Evolutionary conservation across 2,113 vertebrate genomes (phyloP).

Genomic region (Prionailurus viverrinus): DNA sequence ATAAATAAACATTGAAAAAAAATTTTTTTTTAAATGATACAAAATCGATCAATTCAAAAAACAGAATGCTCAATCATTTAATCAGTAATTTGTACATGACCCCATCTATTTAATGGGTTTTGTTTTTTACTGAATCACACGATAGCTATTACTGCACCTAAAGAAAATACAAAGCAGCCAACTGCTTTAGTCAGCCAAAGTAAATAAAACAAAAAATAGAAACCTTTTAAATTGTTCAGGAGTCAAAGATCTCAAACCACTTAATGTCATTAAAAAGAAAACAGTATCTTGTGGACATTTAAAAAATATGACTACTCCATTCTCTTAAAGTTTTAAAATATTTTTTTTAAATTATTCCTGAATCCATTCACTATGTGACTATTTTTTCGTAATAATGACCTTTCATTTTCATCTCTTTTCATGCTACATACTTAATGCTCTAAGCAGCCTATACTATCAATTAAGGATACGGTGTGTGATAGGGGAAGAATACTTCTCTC

Average conservation of each 20-base stretch:
- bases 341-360: background rate
- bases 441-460: background rate
- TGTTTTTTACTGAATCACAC: constrained; percentile 10
- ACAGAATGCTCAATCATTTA: background rate
- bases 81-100: background rate
- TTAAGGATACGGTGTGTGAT: background rate
- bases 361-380: background rate
- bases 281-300: background rate
- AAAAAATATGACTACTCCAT: background rate
- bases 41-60: constrained; percentile 19
- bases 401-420: constrained; percentile 25
- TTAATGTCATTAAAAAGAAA: constrained; percentile 40
- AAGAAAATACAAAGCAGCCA: background rate
- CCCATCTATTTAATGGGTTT: background rate
- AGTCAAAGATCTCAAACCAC: constrained; percentile 13
- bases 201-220: constrained; percentile 6
- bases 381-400: constrained; percentile 28
- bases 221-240: background rate
- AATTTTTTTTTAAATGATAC: too few relatives aligned
- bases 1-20: too few relatives aligned
- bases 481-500: background rate
- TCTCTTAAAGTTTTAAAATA: background rate
- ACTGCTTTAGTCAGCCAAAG: background rate
- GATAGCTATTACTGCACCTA: background rate
- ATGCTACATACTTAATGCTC: background rate